These are phyloP conservation scores for Lepilemur ruficaudatus DNA, from an alignment of 2,797 vertebrate species.

Conservation along the genomic window DNA sequence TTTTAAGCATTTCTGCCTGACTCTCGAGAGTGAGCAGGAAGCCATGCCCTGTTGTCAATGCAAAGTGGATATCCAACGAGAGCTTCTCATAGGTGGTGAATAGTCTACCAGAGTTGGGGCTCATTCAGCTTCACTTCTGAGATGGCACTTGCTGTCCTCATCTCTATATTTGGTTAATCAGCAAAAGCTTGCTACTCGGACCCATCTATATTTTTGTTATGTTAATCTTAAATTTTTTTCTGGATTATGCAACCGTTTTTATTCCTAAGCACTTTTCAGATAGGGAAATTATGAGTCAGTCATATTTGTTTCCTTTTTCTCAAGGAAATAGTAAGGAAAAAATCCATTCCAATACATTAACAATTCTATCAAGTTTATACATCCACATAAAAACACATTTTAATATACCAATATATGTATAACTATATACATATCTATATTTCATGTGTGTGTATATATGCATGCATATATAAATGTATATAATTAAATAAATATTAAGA, in stretches of 20 bases:
- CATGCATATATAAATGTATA: background rate
- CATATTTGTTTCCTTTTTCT: background rate
- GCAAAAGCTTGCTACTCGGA: background rate
- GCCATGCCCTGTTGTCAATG: background rate
- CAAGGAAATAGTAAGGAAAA: background rate
- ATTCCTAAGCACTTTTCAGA: background rate
- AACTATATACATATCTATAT: background rate
- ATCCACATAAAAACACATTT: background rate
- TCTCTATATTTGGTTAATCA: background rate
- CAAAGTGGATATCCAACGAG: background rate
- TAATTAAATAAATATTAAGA: background rate
- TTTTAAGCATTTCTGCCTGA: background rate
- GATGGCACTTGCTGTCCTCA: background rate
- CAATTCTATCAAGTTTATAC: background rate
- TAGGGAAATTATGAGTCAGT: background rate
- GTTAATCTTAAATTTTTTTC: background rate
- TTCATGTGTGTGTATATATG: background rate
- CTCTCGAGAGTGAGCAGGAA: background rate
- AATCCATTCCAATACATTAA: background rate
- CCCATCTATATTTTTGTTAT: background rate
- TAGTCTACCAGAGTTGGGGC: accelerated
- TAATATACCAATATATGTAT: background rate
- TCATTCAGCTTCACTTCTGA: background rate
- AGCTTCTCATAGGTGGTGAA: background rate
- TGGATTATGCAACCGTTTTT: background rate